Percentiles rank a stretch among this genome's conserved stretches.
These are phyloP conservation scores for Rhamphomyia laevipes DNA, from an alignment of 2,888 invertebrate species.

Conservation along the genomic window DNA sequence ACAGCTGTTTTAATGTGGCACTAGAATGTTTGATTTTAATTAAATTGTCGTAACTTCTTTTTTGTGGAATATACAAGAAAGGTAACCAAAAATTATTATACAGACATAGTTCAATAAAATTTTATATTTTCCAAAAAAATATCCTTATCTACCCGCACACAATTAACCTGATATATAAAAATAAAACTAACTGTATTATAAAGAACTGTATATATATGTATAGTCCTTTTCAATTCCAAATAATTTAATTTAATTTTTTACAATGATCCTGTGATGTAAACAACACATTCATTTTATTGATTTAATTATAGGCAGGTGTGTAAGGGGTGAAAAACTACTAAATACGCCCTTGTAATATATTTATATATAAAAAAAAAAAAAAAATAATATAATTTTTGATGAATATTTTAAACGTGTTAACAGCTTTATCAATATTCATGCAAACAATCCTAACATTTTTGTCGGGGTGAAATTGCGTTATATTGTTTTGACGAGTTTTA, in stretches of 20 bases:
- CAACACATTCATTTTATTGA: neutral
- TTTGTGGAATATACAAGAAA: neutral
- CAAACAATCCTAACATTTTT: neutral
- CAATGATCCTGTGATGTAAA: too few species aligned
- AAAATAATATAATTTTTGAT: neutral
- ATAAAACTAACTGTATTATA: too few species aligned
- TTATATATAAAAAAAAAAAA: neutral
- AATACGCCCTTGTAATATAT: neutral
- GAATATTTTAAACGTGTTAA: neutral
- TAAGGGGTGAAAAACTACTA: neutral
- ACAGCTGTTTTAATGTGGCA: slow-evolving; percentile 3
- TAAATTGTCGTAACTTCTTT: slow-evolving; percentile 7
- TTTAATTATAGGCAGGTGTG: neutral
- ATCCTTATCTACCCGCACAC: too few species aligned
- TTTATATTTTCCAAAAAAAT: too few species aligned
- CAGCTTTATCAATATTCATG: neutral
- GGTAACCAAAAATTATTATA: too few species aligned
- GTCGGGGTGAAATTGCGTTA: neutral
- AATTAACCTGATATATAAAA: too few species aligned
- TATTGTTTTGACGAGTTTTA: too few species aligned
- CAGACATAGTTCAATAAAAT: too few species aligned
- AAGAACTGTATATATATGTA: too few species aligned
- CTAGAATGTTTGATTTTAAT: slow-evolving; percentile 10
- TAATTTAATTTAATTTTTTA: too few species aligned
- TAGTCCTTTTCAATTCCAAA: too few species aligned